Evolutionary conservation across 2,888 invertebrate genomes (phyloP).

Genomic region (Teleogryllus oceanicus): DNA sequence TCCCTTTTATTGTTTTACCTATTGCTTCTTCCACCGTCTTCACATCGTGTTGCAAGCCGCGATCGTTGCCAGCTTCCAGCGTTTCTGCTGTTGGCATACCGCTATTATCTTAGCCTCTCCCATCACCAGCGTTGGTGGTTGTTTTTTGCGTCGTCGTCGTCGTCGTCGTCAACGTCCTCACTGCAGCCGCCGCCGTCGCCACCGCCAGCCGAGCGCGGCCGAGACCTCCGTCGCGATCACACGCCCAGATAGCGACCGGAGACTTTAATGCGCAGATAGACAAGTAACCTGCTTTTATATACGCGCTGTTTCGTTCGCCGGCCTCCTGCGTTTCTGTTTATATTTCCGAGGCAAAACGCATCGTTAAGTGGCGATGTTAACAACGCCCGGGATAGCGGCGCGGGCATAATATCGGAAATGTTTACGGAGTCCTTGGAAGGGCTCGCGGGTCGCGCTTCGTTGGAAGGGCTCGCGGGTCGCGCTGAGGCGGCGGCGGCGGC

Average conservation of each 20-base stretch:
- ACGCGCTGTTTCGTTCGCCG: neutral
- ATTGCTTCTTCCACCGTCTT: no score
- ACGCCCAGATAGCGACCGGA: neutral
- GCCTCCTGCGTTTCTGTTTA: conserved; percentile 9
- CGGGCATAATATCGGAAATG: neutral
- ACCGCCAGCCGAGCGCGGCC: neutral
- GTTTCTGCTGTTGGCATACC: no score
- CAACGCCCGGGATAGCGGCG: neutral
- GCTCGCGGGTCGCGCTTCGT: neutral
- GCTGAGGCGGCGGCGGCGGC: no score
- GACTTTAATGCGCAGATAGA: conserved; percentile 1
- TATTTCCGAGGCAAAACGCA: conserved; percentile 9
- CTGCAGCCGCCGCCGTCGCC: neutral
- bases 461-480: neutral
- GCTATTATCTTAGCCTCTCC: no score
- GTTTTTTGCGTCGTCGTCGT: no score
- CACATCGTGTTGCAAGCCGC: no score
- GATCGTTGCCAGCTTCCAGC: no score
- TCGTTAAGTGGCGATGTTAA: neutral
- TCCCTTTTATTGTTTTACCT: no score
- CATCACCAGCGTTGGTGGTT: no score
- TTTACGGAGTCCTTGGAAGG: neutral
- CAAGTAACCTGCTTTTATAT: conserved; percentile 18
- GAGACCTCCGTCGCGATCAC: neutral
- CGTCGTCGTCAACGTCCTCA: neutral